Evolutionary conservation across 2,797 vertebrate species (phyloP), one percentile per base, ranked within the genome.

Genomic region (Adelosebastes latens): DNA sequence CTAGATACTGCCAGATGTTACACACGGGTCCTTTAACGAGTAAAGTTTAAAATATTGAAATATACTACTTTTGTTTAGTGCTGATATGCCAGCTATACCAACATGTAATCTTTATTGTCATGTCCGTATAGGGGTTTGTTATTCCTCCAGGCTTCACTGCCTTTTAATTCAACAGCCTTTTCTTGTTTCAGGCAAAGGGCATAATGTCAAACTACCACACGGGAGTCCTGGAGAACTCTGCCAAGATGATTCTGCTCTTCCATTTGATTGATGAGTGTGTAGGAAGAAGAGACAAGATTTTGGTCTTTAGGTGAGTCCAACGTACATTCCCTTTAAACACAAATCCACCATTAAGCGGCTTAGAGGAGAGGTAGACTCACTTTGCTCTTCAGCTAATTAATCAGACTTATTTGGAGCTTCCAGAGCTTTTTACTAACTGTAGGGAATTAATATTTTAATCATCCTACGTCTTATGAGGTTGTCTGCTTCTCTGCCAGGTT

Each of bases 201-300:
- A 96, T 99, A 82, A 96, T 99, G 95, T 96, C 94, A 72, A 95
- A 97, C 92, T 99, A 99, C 91, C 96, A 97, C 85, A 95, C 93
- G 0, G 99, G 98, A 52, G 94, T 99, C 84, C 94, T 99, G 89
- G 97, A 99, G 78, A 99, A 99, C 92, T 99, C 99, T 0, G 98
- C 98, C 53, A 99, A 99, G 93, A 99, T 99, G 97, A 96, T 98
- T 72, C 93, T 99, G 77, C 97, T 99, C n/a, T 99, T 99, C 89
- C 96, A 99, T 89, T 87, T 99, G 87, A 97, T 99, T 68, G 99
- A 99, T 14, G 98, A 98, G 88, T 98, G 98, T 24, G 96, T 99
- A 69, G 96, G 93, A 82, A 95, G 95, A 87, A 95, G 97, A 91
- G 98, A 99, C 92, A 99, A 99, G 95, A 97, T 99, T 76, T 95